Evolutionary conservation across 2,888 invertebrate genomes (phyloP).

Genomic region (Malthinus seriepunctatus): DNA sequence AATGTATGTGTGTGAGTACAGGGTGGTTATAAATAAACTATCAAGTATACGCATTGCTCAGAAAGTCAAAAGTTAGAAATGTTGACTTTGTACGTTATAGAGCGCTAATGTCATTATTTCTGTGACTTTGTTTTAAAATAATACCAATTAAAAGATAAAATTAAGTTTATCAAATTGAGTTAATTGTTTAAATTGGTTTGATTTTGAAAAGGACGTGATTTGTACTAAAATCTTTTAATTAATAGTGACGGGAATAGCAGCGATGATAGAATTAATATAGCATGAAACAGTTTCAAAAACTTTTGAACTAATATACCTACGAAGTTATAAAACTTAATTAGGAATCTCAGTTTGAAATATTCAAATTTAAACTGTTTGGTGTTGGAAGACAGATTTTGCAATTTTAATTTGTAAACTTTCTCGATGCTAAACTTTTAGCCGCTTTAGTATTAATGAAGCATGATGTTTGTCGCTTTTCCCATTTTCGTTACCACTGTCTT

Average conservation of each 20-base stretch:
- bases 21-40: too few relatives aligned
- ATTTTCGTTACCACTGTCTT: slow-evolving; percentile 27
- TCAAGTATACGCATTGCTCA: too few relatives aligned
- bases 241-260: slow-evolving; percentile 27
- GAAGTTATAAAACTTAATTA: slow-evolving; percentile 45
- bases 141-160: too few relatives aligned
- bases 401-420: slow-evolving; percentile 46
- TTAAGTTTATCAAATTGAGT: not conserved
- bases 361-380: slow-evolving; percentile 44
- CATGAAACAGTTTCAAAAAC: slow-evolving; percentile 31
- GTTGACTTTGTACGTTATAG: too few relatives aligned
- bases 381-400: slow-evolving; percentile 45
- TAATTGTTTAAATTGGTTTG: slow-evolving; percentile 6
- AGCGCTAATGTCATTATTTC: too few relatives aligned
- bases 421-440: slow-evolving; percentile 39
- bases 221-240: slow-evolving; percentile 27
- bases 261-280: slow-evolving; percentile 30
- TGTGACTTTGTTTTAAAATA: too few relatives aligned
- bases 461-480: slow-evolving; percentile 36
- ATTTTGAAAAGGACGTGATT: slow-evolving; percentile 16
- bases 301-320: slow-evolving; percentile 38
- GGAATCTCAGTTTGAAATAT: slow-evolving; percentile 42
- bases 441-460: slow-evolving; percentile 41
- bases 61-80: too few relatives aligned
- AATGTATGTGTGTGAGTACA: too few relatives aligned